Percentiles rank a stretch among this genome's conserved stretches.
Evolutionary conservation across 2,888 invertebrate genomes (phyloP).

Genomic region (Argynnis bischoffii): DNA sequence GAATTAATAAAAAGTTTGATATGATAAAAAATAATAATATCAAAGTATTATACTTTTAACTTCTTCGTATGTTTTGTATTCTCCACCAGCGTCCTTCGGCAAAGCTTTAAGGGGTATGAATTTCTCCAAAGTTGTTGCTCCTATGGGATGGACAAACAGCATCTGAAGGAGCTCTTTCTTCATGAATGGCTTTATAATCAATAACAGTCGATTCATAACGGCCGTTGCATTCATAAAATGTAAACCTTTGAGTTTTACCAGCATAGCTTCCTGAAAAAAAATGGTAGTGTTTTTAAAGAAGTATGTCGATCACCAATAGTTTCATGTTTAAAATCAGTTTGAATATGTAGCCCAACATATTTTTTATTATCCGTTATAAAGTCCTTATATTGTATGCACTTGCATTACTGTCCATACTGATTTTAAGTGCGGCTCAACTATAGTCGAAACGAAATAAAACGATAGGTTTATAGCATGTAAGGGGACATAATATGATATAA

Average conservation of each 20-base stretch:
- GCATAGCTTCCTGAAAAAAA: slow-evolving; percentile 82
- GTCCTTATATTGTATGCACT: too few relatives aligned
- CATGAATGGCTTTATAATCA: slow-evolving; percentile 86
- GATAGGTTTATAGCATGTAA: too few relatives aligned
- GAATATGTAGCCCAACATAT: too few relatives aligned
- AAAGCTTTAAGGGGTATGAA: slow-evolving; percentile 79
- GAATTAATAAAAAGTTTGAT: too few relatives aligned
- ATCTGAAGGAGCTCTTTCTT: slow-evolving; percentile 84
- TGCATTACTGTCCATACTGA: too few relatives aligned
- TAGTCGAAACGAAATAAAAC: too few relatives aligned
- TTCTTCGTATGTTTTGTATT: slow-evolving; percentile 56
- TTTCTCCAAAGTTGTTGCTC: slow-evolving; percentile 69
- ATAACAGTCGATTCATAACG: slow-evolving; percentile 85
- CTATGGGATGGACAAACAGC: slow-evolving; percentile 76
- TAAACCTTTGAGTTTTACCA: slow-evolving; percentile 79
- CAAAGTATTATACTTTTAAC: slow-evolving; percentile 43
- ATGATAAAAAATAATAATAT: not conserved
- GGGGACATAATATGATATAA: too few relatives aligned
- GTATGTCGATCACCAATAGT: too few relatives aligned
- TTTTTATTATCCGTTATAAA: too few relatives aligned
- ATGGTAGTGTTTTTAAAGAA: too few relatives aligned
- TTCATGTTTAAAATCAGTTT: too few relatives aligned
- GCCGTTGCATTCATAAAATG: slow-evolving; percentile 87
- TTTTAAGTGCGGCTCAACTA: too few relatives aligned
- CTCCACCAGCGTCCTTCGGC: slow-evolving; percentile 84